A percentile compares a stretch with the other conserved stretches of the same genome.
Conservation (phyloP, 2,888 invertebrate genomes). For the Polymixis lichenea region DNA sequence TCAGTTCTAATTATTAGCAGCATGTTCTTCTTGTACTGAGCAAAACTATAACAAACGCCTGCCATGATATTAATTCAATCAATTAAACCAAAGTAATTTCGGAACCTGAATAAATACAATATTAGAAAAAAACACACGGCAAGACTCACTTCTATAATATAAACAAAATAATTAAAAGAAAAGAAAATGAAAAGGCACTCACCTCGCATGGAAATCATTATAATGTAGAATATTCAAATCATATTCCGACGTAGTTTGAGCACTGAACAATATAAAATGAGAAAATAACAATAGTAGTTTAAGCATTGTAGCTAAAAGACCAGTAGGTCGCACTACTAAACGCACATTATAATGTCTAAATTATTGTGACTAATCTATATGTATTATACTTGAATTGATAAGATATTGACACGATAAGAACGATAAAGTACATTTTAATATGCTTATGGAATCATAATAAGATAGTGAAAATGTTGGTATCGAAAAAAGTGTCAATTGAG, state of each 20-base stretch:
- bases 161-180: neutral
- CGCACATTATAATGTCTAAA: constrained; percentile 9
- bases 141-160: no score
- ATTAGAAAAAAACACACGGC: no score
- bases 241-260: constrained; percentile 68
- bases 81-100: no score
- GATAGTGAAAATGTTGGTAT: constrained; percentile 12
- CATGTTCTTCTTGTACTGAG: neutral
- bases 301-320: constrained; percentile 28
- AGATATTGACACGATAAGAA: constrained; percentile 38
- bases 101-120: neutral
- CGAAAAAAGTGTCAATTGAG: neutral
- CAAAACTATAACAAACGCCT: neutral
- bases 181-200: constrained; percentile 34
- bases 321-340: neutral
- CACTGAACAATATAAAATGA: constrained; percentile 62
- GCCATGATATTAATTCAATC: neutral
- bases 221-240: constrained; percentile 84
- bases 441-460: no score
- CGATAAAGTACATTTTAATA: constrained; percentile 14
- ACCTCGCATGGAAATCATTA: constrained; percentile 88
- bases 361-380: constrained; percentile 9
- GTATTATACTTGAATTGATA: constrained; percentile 19
- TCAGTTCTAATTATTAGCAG: neutral
- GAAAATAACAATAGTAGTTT: constrained; percentile 35